These are phyloP conservation scores for Spinus pinus DNA, from an alignment of 2,797 vertebrate species.

Conservation along the genomic window DNA sequence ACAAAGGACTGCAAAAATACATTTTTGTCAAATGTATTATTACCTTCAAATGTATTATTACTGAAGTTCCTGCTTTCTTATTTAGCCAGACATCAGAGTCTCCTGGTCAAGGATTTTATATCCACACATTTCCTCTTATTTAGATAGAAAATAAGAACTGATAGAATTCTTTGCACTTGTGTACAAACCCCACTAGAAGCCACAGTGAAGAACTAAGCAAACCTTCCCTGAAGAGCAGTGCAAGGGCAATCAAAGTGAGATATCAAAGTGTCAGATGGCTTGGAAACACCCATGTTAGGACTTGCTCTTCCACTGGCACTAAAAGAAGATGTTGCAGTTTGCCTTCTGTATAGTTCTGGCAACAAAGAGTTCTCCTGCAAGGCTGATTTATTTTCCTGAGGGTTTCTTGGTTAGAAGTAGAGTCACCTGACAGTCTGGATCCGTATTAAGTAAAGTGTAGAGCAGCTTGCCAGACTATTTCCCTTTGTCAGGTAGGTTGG, in stretches of 20 bases:
- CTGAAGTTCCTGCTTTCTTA: not conserved
- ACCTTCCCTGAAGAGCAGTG: not conserved
- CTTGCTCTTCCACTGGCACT: not conserved
- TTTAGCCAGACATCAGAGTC: not conserved
- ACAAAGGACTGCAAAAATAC: not conserved
- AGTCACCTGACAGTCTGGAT: not conserved
- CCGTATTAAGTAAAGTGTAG: not conserved
- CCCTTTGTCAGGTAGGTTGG: not conserved
- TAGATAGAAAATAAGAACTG: not conserved
- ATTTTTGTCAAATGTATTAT: not conserved
- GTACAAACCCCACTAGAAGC: not conserved
- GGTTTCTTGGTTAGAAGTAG: slow-evolving; percentile 8
- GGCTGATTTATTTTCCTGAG: not conserved
- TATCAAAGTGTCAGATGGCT: not conserved
- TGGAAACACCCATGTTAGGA: not conserved
- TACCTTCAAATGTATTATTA: not conserved
- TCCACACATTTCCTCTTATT: not conserved
- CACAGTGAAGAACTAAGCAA: not conserved
- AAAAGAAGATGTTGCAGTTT: not conserved
- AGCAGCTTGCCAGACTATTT: slow-evolving; percentile 31
- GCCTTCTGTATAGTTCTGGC: not conserved
- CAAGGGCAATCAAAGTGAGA: not conserved
- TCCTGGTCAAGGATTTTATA: not conserved
- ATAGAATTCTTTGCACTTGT: not conserved
- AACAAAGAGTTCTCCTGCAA: not conserved